These are phyloP conservation scores for Pogonophryne albipinna DNA, from an alignment of 2,797 vertebrate genomes.

Conservation along the genomic window DNA sequence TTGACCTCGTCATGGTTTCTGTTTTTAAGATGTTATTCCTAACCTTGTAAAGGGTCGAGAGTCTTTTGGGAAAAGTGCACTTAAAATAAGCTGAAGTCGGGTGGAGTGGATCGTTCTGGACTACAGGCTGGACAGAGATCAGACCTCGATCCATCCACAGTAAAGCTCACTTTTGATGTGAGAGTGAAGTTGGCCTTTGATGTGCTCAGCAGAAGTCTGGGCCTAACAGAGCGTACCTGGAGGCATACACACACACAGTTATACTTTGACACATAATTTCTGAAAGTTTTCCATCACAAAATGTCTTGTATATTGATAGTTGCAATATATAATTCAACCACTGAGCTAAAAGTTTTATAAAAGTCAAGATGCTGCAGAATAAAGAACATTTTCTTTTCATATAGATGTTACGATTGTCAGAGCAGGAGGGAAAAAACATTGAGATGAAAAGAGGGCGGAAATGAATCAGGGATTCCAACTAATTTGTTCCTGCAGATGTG, in stretches of 20 bases:
- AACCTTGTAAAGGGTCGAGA: no score
- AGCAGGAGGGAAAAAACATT: background rate
- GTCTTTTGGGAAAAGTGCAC: no score
- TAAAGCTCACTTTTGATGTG: constrained; percentile 26
- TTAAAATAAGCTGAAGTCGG: no score
- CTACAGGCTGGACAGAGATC: background rate
- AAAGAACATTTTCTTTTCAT: background rate
- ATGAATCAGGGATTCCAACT: background rate
- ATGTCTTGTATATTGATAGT: background rate
- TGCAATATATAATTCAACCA: background rate
- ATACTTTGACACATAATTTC: background rate
- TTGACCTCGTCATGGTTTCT: no score
- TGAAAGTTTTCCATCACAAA: background rate
- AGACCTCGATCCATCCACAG: constrained; percentile 15
- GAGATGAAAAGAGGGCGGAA: background rate
- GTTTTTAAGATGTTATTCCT: no score
- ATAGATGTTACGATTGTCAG: constrained; percentile 1
- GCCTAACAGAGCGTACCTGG: constrained; percentile 18
- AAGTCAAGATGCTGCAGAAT: constrained; percentile 3
- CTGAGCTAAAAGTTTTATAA: no score
- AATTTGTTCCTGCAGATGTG: constrained; percentile 1
- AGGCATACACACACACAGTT: constrained; percentile 4
- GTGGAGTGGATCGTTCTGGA: background rate
- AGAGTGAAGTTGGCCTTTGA: constrained; percentile 34
- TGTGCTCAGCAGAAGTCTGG: constrained; percentile 35